Conservation (phyloP, 23 tunicate species). For the Styela clava region DNA sequence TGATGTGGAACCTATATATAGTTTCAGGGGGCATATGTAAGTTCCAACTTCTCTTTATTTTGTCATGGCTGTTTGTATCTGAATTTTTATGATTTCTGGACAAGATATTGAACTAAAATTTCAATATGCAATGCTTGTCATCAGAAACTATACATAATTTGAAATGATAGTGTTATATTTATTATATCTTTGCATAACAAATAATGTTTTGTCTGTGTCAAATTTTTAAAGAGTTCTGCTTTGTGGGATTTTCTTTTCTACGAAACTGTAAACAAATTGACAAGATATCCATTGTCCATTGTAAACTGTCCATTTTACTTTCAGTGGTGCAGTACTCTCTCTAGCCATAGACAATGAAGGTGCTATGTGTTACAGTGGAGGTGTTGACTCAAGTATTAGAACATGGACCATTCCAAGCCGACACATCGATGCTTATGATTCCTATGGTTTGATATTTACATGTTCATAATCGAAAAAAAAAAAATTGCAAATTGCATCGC, state of each 20-base stretch:
- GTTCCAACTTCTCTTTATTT: too few species aligned
- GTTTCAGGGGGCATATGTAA: slow-evolving; percentile 92
- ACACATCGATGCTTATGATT: slow-evolving; percentile 54
- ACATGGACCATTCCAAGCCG: slow-evolving; percentile 77
- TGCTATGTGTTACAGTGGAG: slow-evolving; percentile 68
- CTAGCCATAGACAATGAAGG: slow-evolving; percentile 62
- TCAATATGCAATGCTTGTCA: neutral
- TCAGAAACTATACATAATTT: neutral
- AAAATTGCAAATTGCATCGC: too few species aligned
- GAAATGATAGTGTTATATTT: too few species aligned
- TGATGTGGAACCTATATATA: slow-evolving; percentile 93
- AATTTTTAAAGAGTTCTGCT: too few species aligned
- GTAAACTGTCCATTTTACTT: too few species aligned
- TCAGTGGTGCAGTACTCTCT: slow-evolving; percentile 80
- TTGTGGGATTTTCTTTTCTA: too few species aligned
- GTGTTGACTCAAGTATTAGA: slow-evolving; percentile 68
- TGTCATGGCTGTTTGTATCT: too few species aligned
- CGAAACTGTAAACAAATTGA: too few species aligned
- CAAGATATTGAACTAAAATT: neutral
- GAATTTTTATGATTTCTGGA: too few species aligned
- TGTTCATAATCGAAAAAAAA: neutral
- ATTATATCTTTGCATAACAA: too few species aligned
- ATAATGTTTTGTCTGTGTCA: too few species aligned
- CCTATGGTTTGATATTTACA: slow-evolving; percentile 50
- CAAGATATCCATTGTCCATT: too few species aligned